These are phyloP conservation scores for Hydropsyche tenuis DNA, from an alignment of 1,140 invertebrate genomes.

Conservation along the genomic window DNA sequence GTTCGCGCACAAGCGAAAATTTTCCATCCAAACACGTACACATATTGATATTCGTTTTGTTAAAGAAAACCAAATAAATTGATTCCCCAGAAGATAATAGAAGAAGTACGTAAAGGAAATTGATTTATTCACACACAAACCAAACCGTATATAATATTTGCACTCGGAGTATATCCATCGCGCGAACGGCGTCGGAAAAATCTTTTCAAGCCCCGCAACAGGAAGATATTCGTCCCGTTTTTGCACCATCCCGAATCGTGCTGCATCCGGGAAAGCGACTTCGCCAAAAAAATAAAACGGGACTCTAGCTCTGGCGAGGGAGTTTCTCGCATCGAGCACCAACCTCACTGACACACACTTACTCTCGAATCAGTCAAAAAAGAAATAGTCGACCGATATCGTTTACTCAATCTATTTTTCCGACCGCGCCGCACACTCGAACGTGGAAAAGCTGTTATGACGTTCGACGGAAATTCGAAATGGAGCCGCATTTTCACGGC, in stretches of 20 bases:
- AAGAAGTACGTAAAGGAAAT: constrained; percentile 40
- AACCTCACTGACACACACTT: constrained; percentile 35
- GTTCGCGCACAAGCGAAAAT: too few species aligned
- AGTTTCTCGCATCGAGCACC: background rate
- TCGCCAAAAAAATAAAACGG: background rate
- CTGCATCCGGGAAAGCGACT: too few species aligned
- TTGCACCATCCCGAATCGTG: too few species aligned
- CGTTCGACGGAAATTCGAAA: too few species aligned
- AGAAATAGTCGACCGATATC: constrained; percentile 41
- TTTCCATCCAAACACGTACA: too few species aligned
- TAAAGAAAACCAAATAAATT: constrained; percentile 43
- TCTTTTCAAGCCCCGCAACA: background rate
- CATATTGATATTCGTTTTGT: background rate
- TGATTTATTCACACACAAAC: constrained; percentile 46
- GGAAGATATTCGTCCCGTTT: background rate
- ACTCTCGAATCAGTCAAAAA: constrained; percentile 39
- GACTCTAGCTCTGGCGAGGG: background rate
- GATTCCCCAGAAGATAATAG: constrained; percentile 34
- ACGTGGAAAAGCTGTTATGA: too few species aligned
- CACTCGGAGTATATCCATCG: background rate
- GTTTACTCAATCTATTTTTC: constrained; percentile 38
- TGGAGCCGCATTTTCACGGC: too few species aligned
- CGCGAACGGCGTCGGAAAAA: background rate
- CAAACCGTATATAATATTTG: background rate
- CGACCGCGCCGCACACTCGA: background rate